Base-by-base conservation (phyloP, 2,888 invertebrate species). In the Morpho helenor region DNA sequence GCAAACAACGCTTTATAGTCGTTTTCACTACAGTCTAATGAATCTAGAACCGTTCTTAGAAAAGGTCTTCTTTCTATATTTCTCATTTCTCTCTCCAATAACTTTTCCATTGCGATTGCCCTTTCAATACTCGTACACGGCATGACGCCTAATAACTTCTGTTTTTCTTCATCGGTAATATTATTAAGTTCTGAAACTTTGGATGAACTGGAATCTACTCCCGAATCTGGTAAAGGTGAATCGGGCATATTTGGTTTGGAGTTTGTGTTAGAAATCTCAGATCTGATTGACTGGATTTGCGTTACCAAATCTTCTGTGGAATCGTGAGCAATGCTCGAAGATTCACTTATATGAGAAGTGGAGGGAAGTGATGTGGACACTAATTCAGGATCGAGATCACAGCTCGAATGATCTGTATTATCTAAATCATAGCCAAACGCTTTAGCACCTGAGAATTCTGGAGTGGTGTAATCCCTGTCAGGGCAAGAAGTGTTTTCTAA, bases 131-230 rank as follows among this genome's bases (percentile, higher is more conserved):
- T 69, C n/a, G 75, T 68, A 52, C 67, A 72, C 0, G 82, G 68
- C 9, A 73, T 65, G 1, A 72, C 79, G 43, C 77, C 73, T 7
- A 87, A 73, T n/a, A 91, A 61, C 61, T 94, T 93, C 71, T 96
- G 95, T 74, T 98, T 98, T 76, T 98, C 98, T 79, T 98, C 98
- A 74, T 98, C 98, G 0, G 98, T 98, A 22, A 97, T 96, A 81
- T 97, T 98, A 54, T 93, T 88, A 59, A 93, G 84, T 71, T 92
- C 93, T 0, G 86, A 73, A 0, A 70, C 69, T 73, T 87, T 88
- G 0, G 87, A 83, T 1, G 84, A 79, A 63, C 74, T 77, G 0
- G 85, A 84, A 52, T 90, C 91, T 2, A 85, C 74, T 2, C 87
- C 91, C 1, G 87, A 87, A 70, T 91, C 89, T 0, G 90, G 90